Evolutionary conservation across 2,797 vertebrate species (phyloP), one percentile per base, ranked within the genome.

Genomic region (Amniataba percoides): DNA sequence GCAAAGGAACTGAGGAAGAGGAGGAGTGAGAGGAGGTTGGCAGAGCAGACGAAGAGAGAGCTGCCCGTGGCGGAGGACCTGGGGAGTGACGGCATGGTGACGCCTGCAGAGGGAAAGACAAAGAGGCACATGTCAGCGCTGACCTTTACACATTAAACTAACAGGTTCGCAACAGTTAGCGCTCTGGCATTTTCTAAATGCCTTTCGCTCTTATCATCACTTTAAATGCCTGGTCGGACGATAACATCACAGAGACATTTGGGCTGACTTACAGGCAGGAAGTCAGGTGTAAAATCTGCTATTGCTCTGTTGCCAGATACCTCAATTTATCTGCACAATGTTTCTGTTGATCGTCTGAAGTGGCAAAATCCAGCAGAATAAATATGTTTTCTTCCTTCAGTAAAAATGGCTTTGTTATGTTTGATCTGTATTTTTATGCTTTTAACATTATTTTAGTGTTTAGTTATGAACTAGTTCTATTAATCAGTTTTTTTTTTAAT

Each of bases 1-100:
- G 86, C 77, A 5, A 93, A 77, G 62, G 93, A 88, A 76, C 94
- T 83, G 39, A 90, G 75, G 87, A 94, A 78, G 69, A 93, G 80
- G 72, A 96, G 83, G 89, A 89, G 55, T 80, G 86, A 63, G 34
- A 96, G 74, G 57, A 95, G 90, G 81, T 94, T 87, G 79, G 94
- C 85, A 3, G 79, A 67, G 80, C 91, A 85, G 69, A 89, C 21
- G 76, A 96, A 81, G 90, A 88, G 40, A 57, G 93, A 85, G 61
- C 83, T 87, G 88, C 87, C 87, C 88, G 90, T 90, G 51, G 93
- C 67, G 49, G 73, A 84, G 79, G 77, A 83, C 82, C 86, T 64
- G 42, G 56, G 65, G 67, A 89, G 55, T 46, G 92, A 90, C 58
- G 58, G 62, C 94, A 94, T 95, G 77, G 77, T 85, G 85, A 89